Evolutionary conservation across 2,888 invertebrate genomes (phyloP).

Genomic region (Scaptomyza tumidula): DNA sequence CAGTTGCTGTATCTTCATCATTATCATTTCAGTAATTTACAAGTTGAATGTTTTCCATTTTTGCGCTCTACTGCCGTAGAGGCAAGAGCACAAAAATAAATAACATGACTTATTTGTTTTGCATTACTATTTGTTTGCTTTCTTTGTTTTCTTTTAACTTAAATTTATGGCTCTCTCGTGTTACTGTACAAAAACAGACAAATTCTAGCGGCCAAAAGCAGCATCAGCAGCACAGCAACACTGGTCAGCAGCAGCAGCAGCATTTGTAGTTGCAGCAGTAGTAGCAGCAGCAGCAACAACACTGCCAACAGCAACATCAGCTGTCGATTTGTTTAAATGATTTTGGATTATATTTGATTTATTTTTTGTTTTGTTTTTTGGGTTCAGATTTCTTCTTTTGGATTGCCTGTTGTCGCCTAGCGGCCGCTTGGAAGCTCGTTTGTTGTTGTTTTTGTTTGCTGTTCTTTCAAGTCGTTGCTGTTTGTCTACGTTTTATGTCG

Average conservation of each 20-base stretch:
- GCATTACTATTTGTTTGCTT: conserved; percentile 45
- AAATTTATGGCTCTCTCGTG: conserved; percentile 73
- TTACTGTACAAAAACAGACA: conserved; percentile 76
- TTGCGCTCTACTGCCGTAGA: conserved; percentile 33
- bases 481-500: conserved; percentile 32
- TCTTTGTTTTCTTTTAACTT: conserved; percentile 58
- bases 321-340: conserved; percentile 25
- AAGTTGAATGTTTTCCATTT: conserved; percentile 67
- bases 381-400: conserved; percentile 9
- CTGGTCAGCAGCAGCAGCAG: conserved; percentile 28
- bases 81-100: conserved; percentile 58
- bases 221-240: conserved; percentile 21
- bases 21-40: conserved; percentile 68
- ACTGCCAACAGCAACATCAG: conserved; percentile 33
- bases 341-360: no score
- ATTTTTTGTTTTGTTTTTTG: conserved; percentile 4
- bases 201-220: conserved; percentile 64
- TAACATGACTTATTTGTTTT: conserved; percentile 61
- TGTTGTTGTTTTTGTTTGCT: conserved; percentile 31
- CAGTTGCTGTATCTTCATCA: conserved; percentile 66
- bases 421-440: conserved; percentile 75
- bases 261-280: conserved; percentile 22
- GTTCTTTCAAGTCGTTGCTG: conserved; percentile 41
- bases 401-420: conserved; percentile 20
- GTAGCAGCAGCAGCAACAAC: conserved; percentile 14